Evolutionary conservation across 1,140 invertebrate species (phyloP).

Genomic region (Drosophila varians): DNA sequence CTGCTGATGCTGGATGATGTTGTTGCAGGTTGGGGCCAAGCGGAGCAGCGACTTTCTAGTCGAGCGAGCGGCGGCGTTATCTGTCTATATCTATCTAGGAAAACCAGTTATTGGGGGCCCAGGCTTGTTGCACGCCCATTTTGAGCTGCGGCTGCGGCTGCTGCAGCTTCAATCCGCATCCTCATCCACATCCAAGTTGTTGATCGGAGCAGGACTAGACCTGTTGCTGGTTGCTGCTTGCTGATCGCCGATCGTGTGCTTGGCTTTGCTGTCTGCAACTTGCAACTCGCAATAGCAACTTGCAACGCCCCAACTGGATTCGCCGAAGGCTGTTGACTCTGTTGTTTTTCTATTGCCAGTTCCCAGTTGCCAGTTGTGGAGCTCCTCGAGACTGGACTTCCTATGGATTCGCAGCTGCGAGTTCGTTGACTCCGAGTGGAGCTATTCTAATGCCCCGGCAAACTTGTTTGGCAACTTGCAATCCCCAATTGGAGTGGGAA

Average conservation of each 20-base stretch:
- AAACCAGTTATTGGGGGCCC: constrained; percentile 76
- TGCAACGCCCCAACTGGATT: constrained; percentile 36
- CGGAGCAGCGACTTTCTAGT: constrained; percentile 48
- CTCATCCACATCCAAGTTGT: constrained; percentile 7
- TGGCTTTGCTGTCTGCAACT: constrained; percentile 30
- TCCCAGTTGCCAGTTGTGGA: constrained; percentile 6
- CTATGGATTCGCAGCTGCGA: constrained; percentile 39
- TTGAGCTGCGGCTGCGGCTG: constrained; percentile 27
- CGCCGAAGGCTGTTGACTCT: constrained; percentile 70
- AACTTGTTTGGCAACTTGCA: constrained; percentile 73
- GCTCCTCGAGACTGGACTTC: constrained; percentile 49
- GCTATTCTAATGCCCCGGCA: constrained; percentile 70
- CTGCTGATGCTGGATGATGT: constrained; percentile 36
- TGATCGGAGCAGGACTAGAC: constrained; percentile 75
- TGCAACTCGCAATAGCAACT: constrained; percentile 21
- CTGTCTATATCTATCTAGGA: constrained; percentile 77
- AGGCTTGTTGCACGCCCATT: constrained; percentile 73
- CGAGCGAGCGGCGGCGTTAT: constrained; percentile 27
- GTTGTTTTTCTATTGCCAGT: constrained; percentile 78
- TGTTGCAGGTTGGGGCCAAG: constrained; percentile 24
- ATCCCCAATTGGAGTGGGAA: constrained; percentile 12
- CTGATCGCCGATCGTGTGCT: constrained; percentile 30
- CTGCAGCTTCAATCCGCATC: constrained; percentile 8
- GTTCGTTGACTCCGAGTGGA: constrained; percentile 60
- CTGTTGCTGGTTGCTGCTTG: constrained; percentile 54